Base-by-base conservation (phyloP, 1,140 invertebrate species). In the Ceratina australensis region DNA sequence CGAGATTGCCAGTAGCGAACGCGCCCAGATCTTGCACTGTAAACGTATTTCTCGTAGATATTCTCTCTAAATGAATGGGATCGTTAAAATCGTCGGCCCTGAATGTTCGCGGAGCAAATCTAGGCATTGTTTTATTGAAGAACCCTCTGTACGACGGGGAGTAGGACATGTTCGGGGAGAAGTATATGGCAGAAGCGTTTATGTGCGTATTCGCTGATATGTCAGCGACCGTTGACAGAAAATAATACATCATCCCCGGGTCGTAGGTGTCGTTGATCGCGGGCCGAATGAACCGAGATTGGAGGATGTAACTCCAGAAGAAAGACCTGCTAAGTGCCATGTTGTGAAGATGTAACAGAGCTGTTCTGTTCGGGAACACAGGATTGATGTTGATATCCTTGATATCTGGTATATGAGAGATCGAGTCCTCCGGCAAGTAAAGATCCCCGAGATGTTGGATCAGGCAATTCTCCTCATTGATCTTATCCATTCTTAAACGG, bases 201-300 rank as follows among this genome's bases (percentile, higher is more conserved):
- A 99, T 96, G 80, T 96, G 95, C 0, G 96, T 95, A 93, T 98
- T 99, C 0, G 98, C 95, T 0, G 98, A 97, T 0, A 99, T 97
- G 92, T 99, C 98, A 0, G 98, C 98, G 0, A 98, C 96, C 0
- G 97, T 96, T 1, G 98, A 98, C 22, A 99, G 92, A 87, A 99
- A 98, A 87, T 99, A 98, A 89, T 99, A 99, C 97, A 99, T 98
- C 95, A 99, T 97, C 71, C 98, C 98, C 0, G 98, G 98, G 93
- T 99, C 98, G 80, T 98, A 97, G 0, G 97, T 97, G 86, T 98
- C 97, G 89, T 97, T 97, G 22, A 97, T 97, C 18, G 96, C 96
- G 1, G 97, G 97, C 57, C 97, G 92, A 80, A 98, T 98, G 83
- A 97, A 98, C 80, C 96, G 93, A 1, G 97, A 96, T 90, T 99